Base-by-base conservation (phyloP, 35 echinoderm and acorn worm species). In the Stichopus chloronotus region DNA sequence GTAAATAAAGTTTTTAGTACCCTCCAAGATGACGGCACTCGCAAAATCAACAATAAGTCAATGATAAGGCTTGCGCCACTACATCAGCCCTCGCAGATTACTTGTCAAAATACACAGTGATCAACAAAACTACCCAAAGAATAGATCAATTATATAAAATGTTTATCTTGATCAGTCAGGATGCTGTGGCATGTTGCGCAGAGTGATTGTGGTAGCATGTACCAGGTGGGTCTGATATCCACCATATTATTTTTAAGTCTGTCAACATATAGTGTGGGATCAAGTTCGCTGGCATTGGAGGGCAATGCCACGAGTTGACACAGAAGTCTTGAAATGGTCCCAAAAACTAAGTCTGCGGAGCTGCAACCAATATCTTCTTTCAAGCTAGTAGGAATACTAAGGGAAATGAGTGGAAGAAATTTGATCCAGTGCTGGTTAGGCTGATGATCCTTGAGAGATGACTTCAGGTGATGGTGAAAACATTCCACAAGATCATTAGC, bases 321-420 rank as follows among this genome's bases (percentile, higher is more conserved):
- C 9, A 21, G 5, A 16, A 80, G 22, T 24, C 78, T 11, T 9
- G 21, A 21, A 5, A 13, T 25, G 78, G 78, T 80, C 11, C 14
- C 5, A 11, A 80, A 95, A 8, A 95, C 94, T 56, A 92, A 10
- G 24, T 95, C 91, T 6, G 94, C 94, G 7, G 94, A 59, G 4
- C 84, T 59, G 76, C 86, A 93, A 8, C 53, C 53, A 4, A 93
- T 53, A 71, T 95, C 94, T 7, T 10, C 77, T 58, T 95, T 93
- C 2, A 90, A 30, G 5, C 92, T 78, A 56, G 94, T 21, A 5
- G 78, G 72, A 58, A 95, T 95, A 9, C 94, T 87, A 6, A 95
- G 87, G 12, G 90, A 76, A 52, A 83, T 68, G 20, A 95, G 14
- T 2, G 94, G 94, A 11, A 93, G 58, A 24, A 17, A 16, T 88